Evolutionary conservation across 2,113 vertebrate genomes (phyloP), one percentile per base, ranked within the genome.

Genomic region (Anthoscopus minutus): DNA sequence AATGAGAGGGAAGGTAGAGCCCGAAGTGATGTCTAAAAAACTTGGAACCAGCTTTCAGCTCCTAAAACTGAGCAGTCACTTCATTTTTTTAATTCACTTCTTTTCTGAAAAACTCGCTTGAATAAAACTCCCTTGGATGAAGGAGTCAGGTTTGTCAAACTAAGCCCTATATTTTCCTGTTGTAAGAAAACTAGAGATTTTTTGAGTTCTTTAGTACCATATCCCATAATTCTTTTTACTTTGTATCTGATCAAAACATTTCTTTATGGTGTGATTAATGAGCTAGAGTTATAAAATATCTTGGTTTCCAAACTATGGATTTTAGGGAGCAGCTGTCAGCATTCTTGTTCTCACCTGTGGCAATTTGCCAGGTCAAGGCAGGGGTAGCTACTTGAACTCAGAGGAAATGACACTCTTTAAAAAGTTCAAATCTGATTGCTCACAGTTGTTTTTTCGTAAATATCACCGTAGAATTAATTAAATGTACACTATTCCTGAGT

Each of bases 11-110:
- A 6, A 17, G 28, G 8, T 2, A 1, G 76, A 47, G 21, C 37
- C 25, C 37, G 33, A 4, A 12, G 2, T 21, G 14, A 9, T 2
- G 13, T 25, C 30, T 15, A 1, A 14, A 42, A 37, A 23, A 2
- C 5, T 13, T 38, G 35, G 38, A 38, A 13, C 1, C 23, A 38
- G 1, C 37, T 71, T 25, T 19, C 25, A 60, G 40, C 6, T 23
- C n/a, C n/a, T 35, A 23, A 72, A 62, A 38, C 37, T 44, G 16
- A 80, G 40, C 48, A 20, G 11, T 51, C 35, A 4, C 11, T 24
- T 82, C n/a, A n/a, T n/a, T n/a, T n/a, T n/a, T 62, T 38, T 33
- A 20, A 48, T 77, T 57, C 5, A 3, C 9, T 80, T 45, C 4
- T 44, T 51, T 61, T 28, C 23, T 76, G 31, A 30, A 50, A 38